Conservation (phyloP, 2,113 vertebrate species). For the Corydoras maculifer region DNA sequence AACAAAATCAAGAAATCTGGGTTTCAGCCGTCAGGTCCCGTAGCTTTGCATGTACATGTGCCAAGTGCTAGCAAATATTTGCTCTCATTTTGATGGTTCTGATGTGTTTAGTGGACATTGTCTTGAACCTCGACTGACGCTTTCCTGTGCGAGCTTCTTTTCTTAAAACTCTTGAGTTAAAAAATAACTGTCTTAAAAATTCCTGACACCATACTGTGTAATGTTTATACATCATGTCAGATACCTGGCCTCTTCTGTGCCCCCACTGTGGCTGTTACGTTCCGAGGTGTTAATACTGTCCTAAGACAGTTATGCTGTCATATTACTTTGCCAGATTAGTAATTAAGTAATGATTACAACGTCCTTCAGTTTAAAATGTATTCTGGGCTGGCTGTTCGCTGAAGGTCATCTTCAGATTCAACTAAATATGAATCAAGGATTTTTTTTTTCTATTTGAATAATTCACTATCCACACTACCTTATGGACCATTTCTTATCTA, state of each 20-base stretch:
- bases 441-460: background rate
- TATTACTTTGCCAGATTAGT: constrained; percentile 14
- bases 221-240: constrained; percentile 14
- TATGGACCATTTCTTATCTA: constrained; percentile 32
- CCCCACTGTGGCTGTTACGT: constrained; percentile 21
- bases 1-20: constrained; percentile 30
- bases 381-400: constrained; percentile 8
- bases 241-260: constrained; percentile 23
- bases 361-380: constrained; percentile 11
- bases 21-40: constrained; percentile 59
- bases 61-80: constrained; percentile 62
- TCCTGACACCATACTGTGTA: constrained; percentile 29
- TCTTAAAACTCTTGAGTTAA: constrained; percentile 4
- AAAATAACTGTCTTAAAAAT: constrained; percentile 10
- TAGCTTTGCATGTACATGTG: constrained; percentile 94
- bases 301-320: constrained; percentile 8
- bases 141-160: constrained; percentile 15
- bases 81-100: constrained; percentile 38
- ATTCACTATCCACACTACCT: constrained; percentile 22
- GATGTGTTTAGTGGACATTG: constrained; percentile 36
- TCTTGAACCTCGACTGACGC: constrained; percentile 32
- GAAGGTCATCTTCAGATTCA: constrained; percentile 3
- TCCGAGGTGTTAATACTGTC: constrained; percentile 32
- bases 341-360: background rate
- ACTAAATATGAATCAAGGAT: background rate